Conservation (phyloP, 2,888 invertebrate species). For the Ennomos fuscantarius region DNA sequence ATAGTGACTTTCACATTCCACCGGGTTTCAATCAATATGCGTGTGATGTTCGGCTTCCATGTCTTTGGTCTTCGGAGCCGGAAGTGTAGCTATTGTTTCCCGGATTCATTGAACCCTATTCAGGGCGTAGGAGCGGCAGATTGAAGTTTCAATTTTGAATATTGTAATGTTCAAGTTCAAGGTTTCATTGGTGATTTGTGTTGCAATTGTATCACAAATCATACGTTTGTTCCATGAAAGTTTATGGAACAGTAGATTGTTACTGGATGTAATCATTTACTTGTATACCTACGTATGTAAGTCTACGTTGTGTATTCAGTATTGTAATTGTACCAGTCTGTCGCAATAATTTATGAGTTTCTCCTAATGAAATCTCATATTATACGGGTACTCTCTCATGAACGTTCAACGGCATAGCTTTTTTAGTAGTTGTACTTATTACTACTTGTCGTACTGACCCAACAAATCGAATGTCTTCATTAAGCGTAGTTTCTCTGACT, state of each 20-base stretch:
- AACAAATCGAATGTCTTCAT: conserved; percentile 6
- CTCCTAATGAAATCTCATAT: no score
- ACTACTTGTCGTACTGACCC: no score
- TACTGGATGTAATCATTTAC: no score
- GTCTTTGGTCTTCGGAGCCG: conserved; percentile 64
- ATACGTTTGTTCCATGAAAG: neutral
- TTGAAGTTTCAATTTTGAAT: conserved; percentile 1
- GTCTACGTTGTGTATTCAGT: no score
- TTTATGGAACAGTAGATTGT: neutral
- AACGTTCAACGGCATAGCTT: no score
- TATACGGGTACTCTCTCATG: no score
- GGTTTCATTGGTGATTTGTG: conserved; percentile 17
- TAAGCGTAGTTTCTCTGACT: neutral
- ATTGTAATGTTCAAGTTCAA: conserved; percentile 24
- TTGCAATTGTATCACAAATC: neutral
- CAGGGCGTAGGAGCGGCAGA: conserved; percentile 51
- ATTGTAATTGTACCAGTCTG: no score
- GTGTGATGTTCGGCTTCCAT: conserved; percentile 42
- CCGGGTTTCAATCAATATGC: conserved; percentile 61
- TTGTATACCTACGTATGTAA: no score
- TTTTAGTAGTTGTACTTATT: no score
- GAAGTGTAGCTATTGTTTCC: conserved; percentile 72
- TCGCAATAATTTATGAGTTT: no score
- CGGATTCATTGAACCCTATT: conserved; percentile 75
- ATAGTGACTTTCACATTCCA: conserved; percentile 44